Conservation (phyloP, 1,140 invertebrate genomes). For the Zaprionus ghesquierei region DNA sequence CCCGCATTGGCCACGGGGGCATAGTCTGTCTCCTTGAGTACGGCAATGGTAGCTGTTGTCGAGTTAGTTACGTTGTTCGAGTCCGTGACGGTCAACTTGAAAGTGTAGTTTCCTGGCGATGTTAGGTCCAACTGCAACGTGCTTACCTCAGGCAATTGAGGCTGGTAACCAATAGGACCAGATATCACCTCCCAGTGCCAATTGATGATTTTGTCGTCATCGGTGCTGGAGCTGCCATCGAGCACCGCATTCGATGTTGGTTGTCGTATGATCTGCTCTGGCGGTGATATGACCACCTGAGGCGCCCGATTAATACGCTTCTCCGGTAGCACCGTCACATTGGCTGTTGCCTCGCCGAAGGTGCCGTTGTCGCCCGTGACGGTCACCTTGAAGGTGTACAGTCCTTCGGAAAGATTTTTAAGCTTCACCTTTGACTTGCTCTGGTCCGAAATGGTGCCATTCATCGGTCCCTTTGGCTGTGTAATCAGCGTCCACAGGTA, state of each 20-base stretch:
- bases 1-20: constrained; percentile 97
- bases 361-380: constrained; percentile 88
- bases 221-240: constrained; percentile 89
- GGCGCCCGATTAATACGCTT: constrained; percentile 93
- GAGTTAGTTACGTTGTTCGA: constrained; percentile 93
- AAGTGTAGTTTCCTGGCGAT: constrained; percentile 95
- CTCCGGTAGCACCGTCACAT: constrained; percentile 96
- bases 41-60: constrained; percentile 94
- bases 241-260: constrained; percentile 95
- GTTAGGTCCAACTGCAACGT: constrained; percentile 92
- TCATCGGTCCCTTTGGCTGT: constrained; percentile 90
- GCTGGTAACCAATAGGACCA: constrained; percentile 92
- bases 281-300: constrained; percentile 92
- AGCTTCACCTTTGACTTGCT: constrained; percentile 91
- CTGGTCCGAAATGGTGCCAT: constrained; percentile 91
- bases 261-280: constrained; percentile 92
- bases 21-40: constrained; percentile 96
- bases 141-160: constrained; percentile 89
- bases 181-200: constrained; percentile 96
- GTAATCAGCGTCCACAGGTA: constrained; percentile 94
- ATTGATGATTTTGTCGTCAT: constrained; percentile 92
- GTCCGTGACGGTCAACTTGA: constrained; percentile 96
- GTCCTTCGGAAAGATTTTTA: constrained; percentile 90
- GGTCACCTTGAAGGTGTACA: constrained; percentile 94
- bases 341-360: constrained; percentile 93